Percentiles rank a stretch among this genome's conserved stretches.
Evolutionary conservation across 2,888 invertebrate genomes (phyloP).

Genomic region (Stictocephala bisonia): DNA sequence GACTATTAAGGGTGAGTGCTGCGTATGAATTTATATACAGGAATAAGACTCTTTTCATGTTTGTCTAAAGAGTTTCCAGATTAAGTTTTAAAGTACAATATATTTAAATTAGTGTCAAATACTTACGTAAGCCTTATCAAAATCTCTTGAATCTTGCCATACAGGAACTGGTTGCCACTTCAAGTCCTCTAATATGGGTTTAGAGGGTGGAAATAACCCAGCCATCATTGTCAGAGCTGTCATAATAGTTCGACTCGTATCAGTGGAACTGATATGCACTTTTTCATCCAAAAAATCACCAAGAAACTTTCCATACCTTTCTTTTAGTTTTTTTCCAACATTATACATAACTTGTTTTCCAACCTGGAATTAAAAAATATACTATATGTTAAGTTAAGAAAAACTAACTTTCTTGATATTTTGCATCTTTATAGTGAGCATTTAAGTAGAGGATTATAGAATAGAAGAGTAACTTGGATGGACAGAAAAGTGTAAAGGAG

Average conservation of each 20-base stretch:
- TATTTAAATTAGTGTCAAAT: no score
- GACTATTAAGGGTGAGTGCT: no score
- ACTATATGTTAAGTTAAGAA: no score
- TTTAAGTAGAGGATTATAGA: no score
- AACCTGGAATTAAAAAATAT: background rate
- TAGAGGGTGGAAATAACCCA: background rate
- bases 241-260: background rate
- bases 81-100: no score
- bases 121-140: slow-evolving; percentile 23
- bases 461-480: no score
- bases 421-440: no score
- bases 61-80: no score
- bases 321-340: background rate
- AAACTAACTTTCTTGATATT: no score
- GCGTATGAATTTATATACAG: no score
- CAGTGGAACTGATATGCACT: background rate
- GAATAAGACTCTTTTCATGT: no score
- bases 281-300: background rate
- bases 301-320: slow-evolving; percentile 9
- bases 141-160: background rate
- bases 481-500: no score
- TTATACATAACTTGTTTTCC: slow-evolving; percentile 7
- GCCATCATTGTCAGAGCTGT: background rate
- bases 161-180: slow-evolving; percentile 19
- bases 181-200: background rate